These are phyloP conservation scores for Tetrapedia diversipes DNA, from an alignment of 2,888 invertebrate species.

Conservation along the genomic window DNA sequence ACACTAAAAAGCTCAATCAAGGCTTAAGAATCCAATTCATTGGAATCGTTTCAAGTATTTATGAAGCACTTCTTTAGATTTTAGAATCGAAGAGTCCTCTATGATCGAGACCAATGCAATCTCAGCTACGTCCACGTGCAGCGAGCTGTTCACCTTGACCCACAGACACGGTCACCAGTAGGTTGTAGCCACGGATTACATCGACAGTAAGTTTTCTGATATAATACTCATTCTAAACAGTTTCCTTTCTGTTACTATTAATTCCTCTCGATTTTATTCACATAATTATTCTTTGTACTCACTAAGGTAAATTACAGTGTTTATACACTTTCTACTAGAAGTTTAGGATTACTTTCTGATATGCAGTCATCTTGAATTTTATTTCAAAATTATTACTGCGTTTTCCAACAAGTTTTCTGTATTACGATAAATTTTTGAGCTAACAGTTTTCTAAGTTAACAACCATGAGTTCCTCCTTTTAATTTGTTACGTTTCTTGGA, in stretches of 20 bases:
- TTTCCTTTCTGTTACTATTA: constrained; percentile 25
- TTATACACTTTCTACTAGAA: no score
- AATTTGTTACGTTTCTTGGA: no score
- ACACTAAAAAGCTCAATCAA: no score
- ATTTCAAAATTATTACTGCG: no score
- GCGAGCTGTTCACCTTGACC: constrained; percentile 78
- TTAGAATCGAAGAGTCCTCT: constrained; percentile 13
- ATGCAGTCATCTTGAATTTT: no score
- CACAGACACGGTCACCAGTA: constrained; percentile 72
- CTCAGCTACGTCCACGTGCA: constrained; percentile 57
- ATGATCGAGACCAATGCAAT: constrained; percentile 51
- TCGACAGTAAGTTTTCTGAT: constrained; percentile 65
- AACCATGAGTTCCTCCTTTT: no score
- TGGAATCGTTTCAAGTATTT: constrained; percentile 1
- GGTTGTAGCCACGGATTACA: constrained; percentile 71
- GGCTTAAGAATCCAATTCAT: neutral
- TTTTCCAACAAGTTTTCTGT: no score
- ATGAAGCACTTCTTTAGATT: neutral
- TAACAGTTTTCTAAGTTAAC: no score
- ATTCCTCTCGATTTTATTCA: neutral
- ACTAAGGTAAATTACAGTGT: no score
- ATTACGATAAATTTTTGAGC: no score
- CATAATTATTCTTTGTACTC: no score
- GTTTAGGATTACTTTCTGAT: no score
- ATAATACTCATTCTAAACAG: constrained; percentile 51